Conservation (phyloP, 1,140 invertebrate genomes). For the Listronotus bonariensis region DNA sequence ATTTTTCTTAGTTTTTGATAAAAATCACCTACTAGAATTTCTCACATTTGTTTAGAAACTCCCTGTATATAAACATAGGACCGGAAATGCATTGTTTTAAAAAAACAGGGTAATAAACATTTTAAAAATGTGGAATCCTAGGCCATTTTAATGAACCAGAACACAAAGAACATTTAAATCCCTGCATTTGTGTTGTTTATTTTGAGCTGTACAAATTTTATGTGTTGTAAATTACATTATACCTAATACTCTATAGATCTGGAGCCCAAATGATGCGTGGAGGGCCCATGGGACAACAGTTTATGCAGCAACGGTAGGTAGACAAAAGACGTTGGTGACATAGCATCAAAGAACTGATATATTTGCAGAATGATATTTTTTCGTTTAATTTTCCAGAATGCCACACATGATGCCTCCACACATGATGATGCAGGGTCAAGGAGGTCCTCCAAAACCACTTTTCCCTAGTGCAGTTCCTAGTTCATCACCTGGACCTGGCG, state of each 20-base stretch:
- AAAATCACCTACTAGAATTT: too few species aligned
- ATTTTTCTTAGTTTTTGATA: too few species aligned
- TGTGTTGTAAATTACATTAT: not conserved
- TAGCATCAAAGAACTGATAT: too few species aligned
- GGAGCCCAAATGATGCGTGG: not conserved
- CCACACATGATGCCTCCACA: conserved; percentile 60
- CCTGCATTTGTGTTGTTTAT: not conserved
- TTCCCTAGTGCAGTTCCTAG: conserved; percentile 75
- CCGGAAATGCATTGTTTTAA: too few species aligned
- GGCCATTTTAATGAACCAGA: too few species aligned
- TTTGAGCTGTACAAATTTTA: not conserved
- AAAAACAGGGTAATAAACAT: too few species aligned
- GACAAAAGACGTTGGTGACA: too few species aligned
- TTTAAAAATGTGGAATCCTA: too few species aligned
- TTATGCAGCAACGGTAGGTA: too few species aligned
- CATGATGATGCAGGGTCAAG: conserved; percentile 67
- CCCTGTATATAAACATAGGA: too few species aligned
- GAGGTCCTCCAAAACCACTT: conserved; percentile 67
- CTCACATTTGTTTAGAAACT: too few species aligned
- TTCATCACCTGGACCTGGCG: conserved; percentile 63
- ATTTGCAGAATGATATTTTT: not conserved
- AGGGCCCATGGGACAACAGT: too few species aligned
- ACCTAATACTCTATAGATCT: not conserved
- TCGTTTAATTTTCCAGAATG: conserved; percentile 57
- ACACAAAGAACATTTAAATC: not conserved